Percentiles rank a stretch among this genome's conserved stretches.
phyloP scores from a whole-genome alignment of 2,797 vertebrate species.

The Rhinophrynus dorsalis region DNA sequence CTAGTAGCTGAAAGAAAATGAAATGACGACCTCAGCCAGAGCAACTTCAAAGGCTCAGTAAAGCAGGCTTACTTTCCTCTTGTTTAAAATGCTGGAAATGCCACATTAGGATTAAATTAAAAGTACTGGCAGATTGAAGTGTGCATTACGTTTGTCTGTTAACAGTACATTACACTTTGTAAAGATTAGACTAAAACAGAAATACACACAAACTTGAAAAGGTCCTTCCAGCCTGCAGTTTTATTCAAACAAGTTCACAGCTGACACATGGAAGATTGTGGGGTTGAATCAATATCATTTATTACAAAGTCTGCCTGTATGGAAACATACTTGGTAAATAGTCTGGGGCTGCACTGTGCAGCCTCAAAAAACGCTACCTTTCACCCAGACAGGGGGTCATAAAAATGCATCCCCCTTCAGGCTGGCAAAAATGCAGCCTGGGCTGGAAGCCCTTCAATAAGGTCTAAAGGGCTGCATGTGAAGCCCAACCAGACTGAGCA shows the following conservation, averaged over 20 bases:
- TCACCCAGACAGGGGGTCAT: too few species aligned
- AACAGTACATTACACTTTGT: background rate
- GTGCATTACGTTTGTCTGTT: background rate
- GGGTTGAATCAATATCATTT: too few species aligned
- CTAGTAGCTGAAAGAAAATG: background rate
- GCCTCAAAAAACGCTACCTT: too few species aligned
- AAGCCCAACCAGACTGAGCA: too few species aligned
- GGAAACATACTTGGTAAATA: too few species aligned
- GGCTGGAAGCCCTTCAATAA: too few species aligned
- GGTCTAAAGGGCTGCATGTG: too few species aligned
- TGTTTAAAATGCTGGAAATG: background rate
- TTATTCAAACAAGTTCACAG: background rate
- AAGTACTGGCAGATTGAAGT: background rate
- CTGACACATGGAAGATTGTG: too few species aligned
- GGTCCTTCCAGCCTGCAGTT: background rate
- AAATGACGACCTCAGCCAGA: background rate
- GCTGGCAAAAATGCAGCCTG: too few species aligned
- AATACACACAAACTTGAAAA: background rate
- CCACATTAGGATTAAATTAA: background rate
- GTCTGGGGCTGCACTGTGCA: too few species aligned
- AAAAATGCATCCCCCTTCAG: too few species aligned
- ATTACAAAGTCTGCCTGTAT: too few species aligned
- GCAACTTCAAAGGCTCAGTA: slow-evolving; percentile 36
- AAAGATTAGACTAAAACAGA: slow-evolving; percentile 6
- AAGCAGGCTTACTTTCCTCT: background rate